Evolutionary conservation across 2,888 invertebrate genomes (phyloP).

Genomic region (Encarsia formosa): DNA sequence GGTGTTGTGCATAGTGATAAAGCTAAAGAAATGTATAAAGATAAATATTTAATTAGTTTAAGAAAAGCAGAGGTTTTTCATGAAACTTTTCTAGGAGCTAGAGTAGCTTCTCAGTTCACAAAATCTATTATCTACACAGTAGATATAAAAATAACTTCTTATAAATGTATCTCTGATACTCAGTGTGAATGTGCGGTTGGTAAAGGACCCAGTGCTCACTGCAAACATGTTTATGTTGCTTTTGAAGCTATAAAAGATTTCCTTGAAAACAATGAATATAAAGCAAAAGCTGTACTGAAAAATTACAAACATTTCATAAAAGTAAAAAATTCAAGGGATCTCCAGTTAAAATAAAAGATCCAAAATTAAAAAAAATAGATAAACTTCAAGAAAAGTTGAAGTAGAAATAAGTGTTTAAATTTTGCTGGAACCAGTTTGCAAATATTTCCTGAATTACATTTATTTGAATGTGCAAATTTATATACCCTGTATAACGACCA

Average conservation of each 20-base stretch:
- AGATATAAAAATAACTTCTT: background rate
- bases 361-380: no score
- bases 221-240: slow-evolving; percentile 24
- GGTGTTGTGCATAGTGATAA: background rate
- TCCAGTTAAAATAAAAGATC: no score
- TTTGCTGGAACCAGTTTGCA: background rate
- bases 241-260: slow-evolving; percentile 22
- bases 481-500: no score
- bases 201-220: slow-evolving; percentile 20
- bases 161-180: slow-evolving; percentile 4
- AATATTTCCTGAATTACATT: slow-evolving; percentile 1
- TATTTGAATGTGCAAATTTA: no score
- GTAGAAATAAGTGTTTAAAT: slow-evolving; percentile 1
- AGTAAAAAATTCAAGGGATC: no score
- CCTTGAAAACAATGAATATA: slow-evolving; percentile 4
- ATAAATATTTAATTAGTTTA: background rate
- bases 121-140: background rate
- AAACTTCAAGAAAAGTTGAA: background rate
- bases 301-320: no score
- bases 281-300: slow-evolving; percentile 14
- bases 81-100: no score
- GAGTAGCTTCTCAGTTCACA: no score
- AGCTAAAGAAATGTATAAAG: background rate
- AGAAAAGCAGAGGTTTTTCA: no score
- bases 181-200: slow-evolving; percentile 22